Conservation (phyloP, 2,797 vertebrate genomes). For the Sebastiscus albofasciatus region DNA sequence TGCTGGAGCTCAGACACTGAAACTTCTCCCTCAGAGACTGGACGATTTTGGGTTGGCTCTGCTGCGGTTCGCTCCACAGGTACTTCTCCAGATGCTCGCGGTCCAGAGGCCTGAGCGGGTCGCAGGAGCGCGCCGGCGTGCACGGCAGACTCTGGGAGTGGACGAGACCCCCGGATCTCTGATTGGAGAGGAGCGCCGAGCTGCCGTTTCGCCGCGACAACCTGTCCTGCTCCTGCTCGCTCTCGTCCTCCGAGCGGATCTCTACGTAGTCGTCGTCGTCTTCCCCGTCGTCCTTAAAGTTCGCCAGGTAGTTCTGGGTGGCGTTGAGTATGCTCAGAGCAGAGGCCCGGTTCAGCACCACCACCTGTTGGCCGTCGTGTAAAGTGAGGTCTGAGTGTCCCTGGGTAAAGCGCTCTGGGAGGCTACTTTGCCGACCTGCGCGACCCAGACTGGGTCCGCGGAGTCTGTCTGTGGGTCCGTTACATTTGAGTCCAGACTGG, state of each 20-base stretch:
- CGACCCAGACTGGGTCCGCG: conserved; percentile 56
- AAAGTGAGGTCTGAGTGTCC: conserved; percentile 89
- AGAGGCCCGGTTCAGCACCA: conserved; percentile 87
- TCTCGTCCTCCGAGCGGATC: conserved; percentile 95
- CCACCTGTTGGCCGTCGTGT: conserved; percentile 92
- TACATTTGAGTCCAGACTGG: conserved; percentile 56
- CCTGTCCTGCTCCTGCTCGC: conserved; percentile 68
- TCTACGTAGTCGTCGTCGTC: conserved; percentile 98
- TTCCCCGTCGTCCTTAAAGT: conserved; percentile 93
- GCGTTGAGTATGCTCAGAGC: conserved; percentile 88
- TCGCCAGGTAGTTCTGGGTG: conserved; percentile 94
- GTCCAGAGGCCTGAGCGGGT: conserved; percentile 79
- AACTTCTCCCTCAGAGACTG: conserved; percentile 97
- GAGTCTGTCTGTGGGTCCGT: conserved; percentile 55
- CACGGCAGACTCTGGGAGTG: conserved; percentile 79
- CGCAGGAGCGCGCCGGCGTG: conserved; percentile 73
- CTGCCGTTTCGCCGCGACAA: conserved; percentile 11
- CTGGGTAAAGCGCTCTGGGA: conserved; percentile 79
- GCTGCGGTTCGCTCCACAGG: conserved; percentile 90
- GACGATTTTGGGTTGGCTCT: conserved; percentile 92
- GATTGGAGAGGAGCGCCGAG: conserved; percentile 15
- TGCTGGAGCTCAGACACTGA: conserved; percentile 98
- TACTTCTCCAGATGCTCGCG: conserved; percentile 90
- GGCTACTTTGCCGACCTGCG: conserved; percentile 81
- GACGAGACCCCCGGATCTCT: conserved; percentile 36